phyloP scores from a whole-genome alignment of 2,797 vertebrate genomes.

The Scleropages formosus region DNA sequence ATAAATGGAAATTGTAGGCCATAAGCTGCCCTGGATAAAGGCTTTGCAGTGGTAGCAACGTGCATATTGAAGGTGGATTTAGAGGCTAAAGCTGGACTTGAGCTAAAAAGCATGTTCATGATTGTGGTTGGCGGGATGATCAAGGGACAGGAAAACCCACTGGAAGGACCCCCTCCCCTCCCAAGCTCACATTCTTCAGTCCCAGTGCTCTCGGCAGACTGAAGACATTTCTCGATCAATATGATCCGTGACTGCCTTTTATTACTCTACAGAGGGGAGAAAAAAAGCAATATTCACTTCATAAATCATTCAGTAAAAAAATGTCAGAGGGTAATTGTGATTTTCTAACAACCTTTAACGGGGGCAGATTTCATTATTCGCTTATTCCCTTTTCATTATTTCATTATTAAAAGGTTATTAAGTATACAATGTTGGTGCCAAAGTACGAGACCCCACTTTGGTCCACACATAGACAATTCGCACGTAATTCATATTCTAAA shows the following conservation, averaged over 20 bases:
- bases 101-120: background rate
- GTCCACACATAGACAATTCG: background rate
- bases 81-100: background rate
- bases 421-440: background rate
- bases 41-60: conserved; percentile 44
- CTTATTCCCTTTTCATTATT: conserved; percentile 69
- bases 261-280: conserved; percentile 57
- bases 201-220: conserved; percentile 50
- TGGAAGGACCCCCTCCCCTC: background rate
- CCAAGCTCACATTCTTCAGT: conserved; percentile 24
- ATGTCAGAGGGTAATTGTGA: conserved; percentile 75
- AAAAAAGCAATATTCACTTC: conserved; percentile 70
- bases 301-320: conserved; percentile 79
- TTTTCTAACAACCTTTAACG: conserved; percentile 72
- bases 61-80: conserved; percentile 3
- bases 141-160: conserved; percentile 40
- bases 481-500: background rate
- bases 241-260: conserved; percentile 61
- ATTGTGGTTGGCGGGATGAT: background rate
- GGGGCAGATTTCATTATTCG: conserved; percentile 69
- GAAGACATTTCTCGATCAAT: conserved; percentile 60
- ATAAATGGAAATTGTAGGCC: background rate
- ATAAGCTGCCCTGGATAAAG: background rate
- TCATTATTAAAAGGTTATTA: conserved; percentile 22
- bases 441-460: background rate